These are phyloP conservation scores for Ctenicera cuprea DNA, from an alignment of 2,888 invertebrate species.

Conservation along the genomic window DNA sequence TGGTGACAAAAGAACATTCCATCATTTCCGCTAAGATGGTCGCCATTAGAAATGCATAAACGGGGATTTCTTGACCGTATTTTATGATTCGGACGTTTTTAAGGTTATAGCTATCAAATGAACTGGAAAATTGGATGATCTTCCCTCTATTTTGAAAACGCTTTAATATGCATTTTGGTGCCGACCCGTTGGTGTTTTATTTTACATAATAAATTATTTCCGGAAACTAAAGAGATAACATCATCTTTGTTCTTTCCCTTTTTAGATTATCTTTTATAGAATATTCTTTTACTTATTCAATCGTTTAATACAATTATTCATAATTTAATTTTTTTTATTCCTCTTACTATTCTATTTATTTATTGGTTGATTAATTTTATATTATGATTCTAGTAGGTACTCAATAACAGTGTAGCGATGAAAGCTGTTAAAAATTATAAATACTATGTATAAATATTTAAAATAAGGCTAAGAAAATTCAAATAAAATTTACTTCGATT, in stretches of 20 bases:
- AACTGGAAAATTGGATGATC: constrained; percentile 62
- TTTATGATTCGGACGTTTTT: constrained; percentile 62
- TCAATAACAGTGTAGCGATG: too few species aligned
- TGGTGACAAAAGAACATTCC: constrained; percentile 73
- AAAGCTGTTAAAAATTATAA: too few species aligned
- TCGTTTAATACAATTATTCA: too few species aligned
- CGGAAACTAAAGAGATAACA: neutral
- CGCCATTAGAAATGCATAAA: constrained; percentile 72
- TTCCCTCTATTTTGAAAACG: constrained; percentile 52
- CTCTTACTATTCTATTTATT: too few species aligned
- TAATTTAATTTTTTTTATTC: too few species aligned
- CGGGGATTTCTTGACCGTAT: constrained; percentile 66
- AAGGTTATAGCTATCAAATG: constrained; percentile 64
- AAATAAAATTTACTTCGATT: too few species aligned
- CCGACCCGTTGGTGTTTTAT: constrained; percentile 45
- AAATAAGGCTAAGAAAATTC: too few species aligned
- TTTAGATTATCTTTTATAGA: neutral
- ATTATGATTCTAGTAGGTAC: too few species aligned
- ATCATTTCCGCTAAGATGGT: constrained; percentile 72
- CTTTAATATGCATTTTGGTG: constrained; percentile 55
- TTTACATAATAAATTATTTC: constrained; percentile 36
- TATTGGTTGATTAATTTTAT: too few species aligned
- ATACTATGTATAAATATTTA: too few species aligned
- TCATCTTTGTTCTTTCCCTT: neutral
- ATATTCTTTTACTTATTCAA: neutral